phyloP scores from a whole-genome alignment of 2,888 invertebrate species.

The Galeruca laticollis region DNA sequence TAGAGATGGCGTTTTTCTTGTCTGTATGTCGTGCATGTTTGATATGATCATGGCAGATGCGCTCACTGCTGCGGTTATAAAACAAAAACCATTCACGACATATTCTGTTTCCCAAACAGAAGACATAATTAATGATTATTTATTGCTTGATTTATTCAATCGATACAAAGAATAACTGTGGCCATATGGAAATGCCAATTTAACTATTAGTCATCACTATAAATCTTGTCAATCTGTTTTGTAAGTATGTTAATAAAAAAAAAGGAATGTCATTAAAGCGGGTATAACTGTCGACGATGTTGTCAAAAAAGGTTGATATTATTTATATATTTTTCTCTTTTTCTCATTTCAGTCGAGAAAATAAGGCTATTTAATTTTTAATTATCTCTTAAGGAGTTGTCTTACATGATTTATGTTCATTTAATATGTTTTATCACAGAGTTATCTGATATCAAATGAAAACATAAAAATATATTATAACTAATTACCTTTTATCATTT shows the following conservation, averaged over 20 bases:
- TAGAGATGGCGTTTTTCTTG: no score
- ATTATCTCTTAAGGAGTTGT: no score
- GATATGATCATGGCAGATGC: not conserved
- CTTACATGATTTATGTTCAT: no score
- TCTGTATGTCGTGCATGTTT: not conserved
- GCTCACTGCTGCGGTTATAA: not conserved
- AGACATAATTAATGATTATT: constrained; percentile 32
- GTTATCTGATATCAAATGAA: not conserved
- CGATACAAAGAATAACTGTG: constrained; percentile 29
- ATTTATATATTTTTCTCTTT: constrained; percentile 7
- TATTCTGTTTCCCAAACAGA: constrained; percentile 20
- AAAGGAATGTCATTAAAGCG: constrained; percentile 18
- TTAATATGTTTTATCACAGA: no score
- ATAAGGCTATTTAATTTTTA: not conserved
- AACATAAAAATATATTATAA: not conserved
- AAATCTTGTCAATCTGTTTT: constrained; percentile 34
- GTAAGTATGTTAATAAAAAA: constrained; percentile 30
- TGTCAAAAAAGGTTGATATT: constrained; percentile 10
- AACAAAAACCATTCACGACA: constrained; percentile 32
- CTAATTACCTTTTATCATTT: no score
- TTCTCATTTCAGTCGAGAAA: not conserved
- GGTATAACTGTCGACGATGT: constrained; percentile 20
- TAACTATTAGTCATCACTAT: constrained; percentile 35
- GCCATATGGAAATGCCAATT: constrained; percentile 37
- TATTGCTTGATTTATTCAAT: constrained; percentile 34